Evolutionary conservation across 2,797 vertebrate species (phyloP).

Genomic region (Xerus rutilus): DNA sequence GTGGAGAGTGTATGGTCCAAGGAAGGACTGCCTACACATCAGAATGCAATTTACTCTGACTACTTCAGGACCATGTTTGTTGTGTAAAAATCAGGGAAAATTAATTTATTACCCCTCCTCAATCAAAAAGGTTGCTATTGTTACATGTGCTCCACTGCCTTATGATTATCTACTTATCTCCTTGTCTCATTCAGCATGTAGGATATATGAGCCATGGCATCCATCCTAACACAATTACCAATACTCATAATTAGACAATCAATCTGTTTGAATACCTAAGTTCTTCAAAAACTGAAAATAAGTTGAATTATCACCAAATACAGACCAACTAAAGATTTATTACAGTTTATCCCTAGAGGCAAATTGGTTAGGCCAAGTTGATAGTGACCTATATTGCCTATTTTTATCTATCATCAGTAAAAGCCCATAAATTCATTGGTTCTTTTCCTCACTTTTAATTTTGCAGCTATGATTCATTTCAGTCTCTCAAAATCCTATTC

Average conservation of each 20-base stretch:
- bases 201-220: neutral
- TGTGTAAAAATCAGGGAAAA: neutral
- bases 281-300: neutral
- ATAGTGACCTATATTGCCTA: neutral
- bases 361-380: neutral
- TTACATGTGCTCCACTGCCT: neutral
- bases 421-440: neutral
- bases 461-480: neutral
- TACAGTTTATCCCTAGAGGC: neutral
- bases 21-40: neutral
- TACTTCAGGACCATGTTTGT: neutral
- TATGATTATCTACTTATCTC: neutral
- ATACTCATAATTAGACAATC: neutral
- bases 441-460: neutral
- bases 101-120: neutral
- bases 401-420: neutral
- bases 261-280: neutral
- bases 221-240: neutral
- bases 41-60: neutral
- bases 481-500: neutral
- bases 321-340: neutral
- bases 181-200: neutral
- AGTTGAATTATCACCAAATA: neutral
- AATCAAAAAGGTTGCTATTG: neutral
- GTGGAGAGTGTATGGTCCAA: rapidly evolving